phyloP scores from a whole-genome alignment of 2,797 vertebrate genomes.

The Sciurus vulgaris region DNA sequence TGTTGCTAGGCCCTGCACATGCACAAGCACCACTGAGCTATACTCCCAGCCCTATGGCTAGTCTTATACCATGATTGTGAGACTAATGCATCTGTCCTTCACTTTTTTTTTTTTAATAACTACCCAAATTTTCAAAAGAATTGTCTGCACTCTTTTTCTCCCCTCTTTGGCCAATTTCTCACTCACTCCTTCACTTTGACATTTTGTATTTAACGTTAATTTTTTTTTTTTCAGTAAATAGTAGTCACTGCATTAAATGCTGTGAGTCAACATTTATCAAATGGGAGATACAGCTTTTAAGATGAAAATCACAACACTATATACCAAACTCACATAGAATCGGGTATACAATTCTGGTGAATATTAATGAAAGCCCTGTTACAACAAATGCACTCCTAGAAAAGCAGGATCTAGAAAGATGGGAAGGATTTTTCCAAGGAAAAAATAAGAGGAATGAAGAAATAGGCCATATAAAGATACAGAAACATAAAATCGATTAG shows the following conservation, averaged over 20 bases:
- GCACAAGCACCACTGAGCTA: not conserved
- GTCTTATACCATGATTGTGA: not conserved
- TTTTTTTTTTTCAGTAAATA: not conserved
- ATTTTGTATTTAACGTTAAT: constrained; percentile 1
- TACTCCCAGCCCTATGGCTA: not conserved
- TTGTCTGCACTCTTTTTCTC: not conserved
- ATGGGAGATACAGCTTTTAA: not conserved
- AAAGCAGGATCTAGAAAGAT: not conserved
- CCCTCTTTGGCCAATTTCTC: not conserved
- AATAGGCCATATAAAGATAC: not conserved
- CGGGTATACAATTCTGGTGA: not conserved
- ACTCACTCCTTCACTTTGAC: not conserved
- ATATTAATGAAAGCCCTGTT: not conserved
- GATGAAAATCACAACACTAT: not conserved
- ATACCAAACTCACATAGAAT: not conserved
- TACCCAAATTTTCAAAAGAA: not conserved
- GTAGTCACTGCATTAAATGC: not conserved
- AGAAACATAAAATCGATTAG: not conserved
- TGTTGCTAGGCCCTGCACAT: not conserved
- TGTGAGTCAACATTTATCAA: not conserved
- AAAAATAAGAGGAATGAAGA: not conserved
- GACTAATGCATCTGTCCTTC: not conserved
- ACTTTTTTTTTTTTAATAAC: not conserved
- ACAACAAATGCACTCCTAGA: not conserved
- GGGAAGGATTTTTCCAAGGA: not conserved